Evolutionary conservation across 92 coral and sea anemone species (phyloP), one percentile per base, ranked within the genome.

Genomic region (Virgularia gustaviana): DNA sequence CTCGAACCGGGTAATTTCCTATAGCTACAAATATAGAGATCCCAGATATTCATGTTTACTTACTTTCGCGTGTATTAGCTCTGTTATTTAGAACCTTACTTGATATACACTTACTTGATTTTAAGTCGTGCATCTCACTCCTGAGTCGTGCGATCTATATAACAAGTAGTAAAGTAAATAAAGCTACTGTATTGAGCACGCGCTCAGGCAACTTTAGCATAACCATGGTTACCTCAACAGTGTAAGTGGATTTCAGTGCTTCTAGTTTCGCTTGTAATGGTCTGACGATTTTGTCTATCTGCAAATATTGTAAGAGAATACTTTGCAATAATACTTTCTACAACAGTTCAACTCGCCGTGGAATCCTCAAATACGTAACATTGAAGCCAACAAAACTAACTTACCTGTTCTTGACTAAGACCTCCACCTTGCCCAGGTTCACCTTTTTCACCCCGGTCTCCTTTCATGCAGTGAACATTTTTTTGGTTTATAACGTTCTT

Each of bases 61-160:
- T n/a, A n/a, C n/a, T n/a, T n/a, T n/a, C n/a, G n/a, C n/a, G n/a
- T n/a, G n/a, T n/a, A n/a, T n/a, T 6, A 51, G 28, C 10, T 2
- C 27, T 27, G 18, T 1, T 30, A 57, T 30, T 15, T 15, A 23
- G 30, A 23, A 29, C 30, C 36, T 27, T 2, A 30, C 5, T 6
- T 2, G 63, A 11, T 57, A 10, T 49, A 36, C 38, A 68, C 75
- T 68, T 51, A 68, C 75, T 68, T 25, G 75, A 68, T 68, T 68
- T 68, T 34, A 68, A 37, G 3, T 20, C 30, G 10, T 7, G 61
- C 2, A 68, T 31, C 51, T 49, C 75, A 38, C 35, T 68, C 23
- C 61, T 68, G n/a, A 68, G 61, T 29, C 61, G 35, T 19, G 75
- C 75, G 33, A 68, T 68, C 75, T 68, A n/a, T n/a, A n/a, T n/a